These are phyloP conservation scores for Alloscopus bannaensis DNA, from an alignment of 2,888 invertebrate species.

Conservation along the genomic window DNA sequence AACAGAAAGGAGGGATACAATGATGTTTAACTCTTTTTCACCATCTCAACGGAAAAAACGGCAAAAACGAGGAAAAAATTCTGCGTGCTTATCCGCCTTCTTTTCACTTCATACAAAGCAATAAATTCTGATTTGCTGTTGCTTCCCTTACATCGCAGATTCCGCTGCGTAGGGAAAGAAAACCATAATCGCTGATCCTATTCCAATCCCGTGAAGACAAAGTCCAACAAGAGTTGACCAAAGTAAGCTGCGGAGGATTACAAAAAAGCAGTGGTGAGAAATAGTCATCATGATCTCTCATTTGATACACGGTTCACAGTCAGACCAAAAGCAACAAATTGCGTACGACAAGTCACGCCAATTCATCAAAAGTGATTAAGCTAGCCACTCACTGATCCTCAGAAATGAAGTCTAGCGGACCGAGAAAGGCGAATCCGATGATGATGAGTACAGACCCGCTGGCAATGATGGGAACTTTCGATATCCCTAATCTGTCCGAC, in stretches of 20 bases:
- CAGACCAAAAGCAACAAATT: no score
- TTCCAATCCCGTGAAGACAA: constrained; percentile 67
- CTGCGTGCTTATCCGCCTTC: not conserved
- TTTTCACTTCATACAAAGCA: no score
- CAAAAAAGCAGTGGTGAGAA: no score
- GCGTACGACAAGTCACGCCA: no score
- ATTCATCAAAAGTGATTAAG: not conserved
- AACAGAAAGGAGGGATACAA: no score
- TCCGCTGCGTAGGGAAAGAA: constrained; percentile 56
- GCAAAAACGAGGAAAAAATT: no score
- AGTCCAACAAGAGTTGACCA: constrained; percentile 62
- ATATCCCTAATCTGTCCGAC: constrained; percentile 46
- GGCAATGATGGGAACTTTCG: constrained; percentile 51
- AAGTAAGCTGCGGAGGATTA: constrained; percentile 54
- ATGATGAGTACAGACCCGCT: constrained; percentile 52
- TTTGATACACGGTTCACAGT: no score
- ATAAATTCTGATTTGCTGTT: constrained; percentile 19
- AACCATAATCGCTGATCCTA: constrained; percentile 66
- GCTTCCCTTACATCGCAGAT: constrained; percentile 60
- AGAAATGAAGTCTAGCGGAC: constrained; percentile 64
- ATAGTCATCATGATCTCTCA: no score
- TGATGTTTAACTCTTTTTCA: no score
- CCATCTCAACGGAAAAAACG: no score
- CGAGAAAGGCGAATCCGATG: constrained; percentile 61
- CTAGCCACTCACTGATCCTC: constrained; percentile 44